Percentiles rank a stretch among this genome's conserved stretches.
phyloP scores from a whole-genome alignment of 2,888 invertebrate species.

The Macropis europaea region DNA sequence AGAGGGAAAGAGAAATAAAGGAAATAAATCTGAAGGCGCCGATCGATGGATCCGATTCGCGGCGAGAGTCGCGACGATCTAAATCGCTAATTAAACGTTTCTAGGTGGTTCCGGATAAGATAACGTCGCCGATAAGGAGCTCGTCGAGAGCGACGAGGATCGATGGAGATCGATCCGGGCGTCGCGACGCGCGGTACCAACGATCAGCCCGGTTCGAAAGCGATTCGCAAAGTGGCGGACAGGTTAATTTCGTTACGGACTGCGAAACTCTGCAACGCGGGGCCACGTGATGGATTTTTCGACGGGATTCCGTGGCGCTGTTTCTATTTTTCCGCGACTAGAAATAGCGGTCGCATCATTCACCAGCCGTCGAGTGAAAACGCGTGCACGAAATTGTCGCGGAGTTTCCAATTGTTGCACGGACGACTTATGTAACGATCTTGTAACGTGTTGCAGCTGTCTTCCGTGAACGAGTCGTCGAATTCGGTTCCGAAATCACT shows the following conservation, averaged over 20 bases:
- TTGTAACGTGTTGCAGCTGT: too few species aligned
- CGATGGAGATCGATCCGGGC: neutral
- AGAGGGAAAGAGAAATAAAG: too few species aligned
- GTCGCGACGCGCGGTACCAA: neutral
- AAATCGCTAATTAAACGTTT: too few species aligned
- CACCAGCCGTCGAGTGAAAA: neutral
- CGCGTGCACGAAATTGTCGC: conserved; percentile 6
- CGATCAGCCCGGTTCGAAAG: conserved; percentile 21
- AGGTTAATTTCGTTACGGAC: conserved; percentile 64
- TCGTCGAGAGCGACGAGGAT: neutral
- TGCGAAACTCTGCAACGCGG: conserved; percentile 24
- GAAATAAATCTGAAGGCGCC: neutral
- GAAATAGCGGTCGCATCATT: conserved; percentile 34
- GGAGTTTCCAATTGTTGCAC: neutral
- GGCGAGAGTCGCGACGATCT: too few species aligned
- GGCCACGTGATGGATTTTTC: conserved; percentile 47
- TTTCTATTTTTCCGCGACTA: conserved; percentile 31
- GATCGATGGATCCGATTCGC: neutral
- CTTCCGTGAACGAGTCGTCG: too few species aligned
- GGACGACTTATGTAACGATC: conserved; percentile 15
- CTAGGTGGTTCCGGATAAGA: neutral
- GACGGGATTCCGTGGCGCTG: neutral
- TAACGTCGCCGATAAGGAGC: neutral
- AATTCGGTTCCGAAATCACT: too few species aligned
- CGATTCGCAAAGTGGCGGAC: conserved; percentile 40